Base-by-base conservation (phyloP, 2,113 vertebrate species). In the Eidolon helvum region DNA sequence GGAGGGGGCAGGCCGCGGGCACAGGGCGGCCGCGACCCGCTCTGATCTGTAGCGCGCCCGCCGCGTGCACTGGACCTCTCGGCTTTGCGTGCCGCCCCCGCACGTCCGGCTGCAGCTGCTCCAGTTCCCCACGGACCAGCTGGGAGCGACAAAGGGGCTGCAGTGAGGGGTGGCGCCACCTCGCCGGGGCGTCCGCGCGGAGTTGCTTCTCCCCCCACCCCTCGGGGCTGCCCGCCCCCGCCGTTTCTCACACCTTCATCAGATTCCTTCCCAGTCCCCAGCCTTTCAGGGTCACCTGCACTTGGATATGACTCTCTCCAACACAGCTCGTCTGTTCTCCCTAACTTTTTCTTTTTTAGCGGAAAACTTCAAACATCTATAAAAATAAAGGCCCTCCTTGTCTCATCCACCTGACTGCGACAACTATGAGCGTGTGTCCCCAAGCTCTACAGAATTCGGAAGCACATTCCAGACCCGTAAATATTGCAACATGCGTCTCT, bases 91-190 rank as follows among this genome's bases (percentile, higher is more conserved):
- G 61, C 99, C 99, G 65, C 98, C 97, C 5, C 99, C 99, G 26
- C 99, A 99, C 6, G 98, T 99, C 92, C 72, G 98, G 95, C 99
- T 99, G 98, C 99, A 99, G 55, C 4, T 16, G 38, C 98, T 99
- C 99, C 99, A 99, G 93, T 98, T 99, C 82, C 99, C 99, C 21
- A 98, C 85, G 33, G 98, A 99, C 99, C 99, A 99, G 97, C 99
- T 99, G 98, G 22, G 12, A 63, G 74, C 82, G 18, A 95, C 53
- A 91, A 16, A 61, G 80, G 63, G 30, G 5, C 18, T n/a, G 9
- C 0, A 7, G 33, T 96, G 80, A 90, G 65, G 5, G 21, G 30
- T 40, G 7, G n/a, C n/a, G n/a, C n/a, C n/a, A n/a, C n/a, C n/a
- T n/a, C n/a, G n/a, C n/a, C n/a, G n/a, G n/a, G n/a, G n/a, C n/a